Evolutionary conservation across 2,797 vertebrate species (phyloP), one percentile per base, ranked within the genome.

Genomic region (Bufotes viridis): DNA sequence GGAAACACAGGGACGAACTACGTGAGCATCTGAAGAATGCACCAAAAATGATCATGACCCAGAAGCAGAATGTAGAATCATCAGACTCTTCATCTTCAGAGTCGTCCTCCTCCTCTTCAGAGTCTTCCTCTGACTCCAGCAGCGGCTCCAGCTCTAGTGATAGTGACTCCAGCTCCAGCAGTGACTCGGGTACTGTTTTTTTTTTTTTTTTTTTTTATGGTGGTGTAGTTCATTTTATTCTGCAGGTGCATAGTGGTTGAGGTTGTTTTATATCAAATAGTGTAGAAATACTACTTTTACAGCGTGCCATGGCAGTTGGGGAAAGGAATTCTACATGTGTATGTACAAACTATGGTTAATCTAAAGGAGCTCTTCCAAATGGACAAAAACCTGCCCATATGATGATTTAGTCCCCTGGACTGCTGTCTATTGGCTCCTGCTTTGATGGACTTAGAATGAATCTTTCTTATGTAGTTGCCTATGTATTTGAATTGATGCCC

Each of bases 21-120:
- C 96, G 98, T 70, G 98, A 99, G 81, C 98, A 99, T 92, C 93
- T 99, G 91, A 99, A 99, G 94, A 99, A 99, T 10, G 98, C 97
- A 57, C 98, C 98, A 0, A 99, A 99, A 92, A 97, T 99, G 90
- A 97, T 99, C 90, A 97, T 98, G 97, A 97, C 98, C 2, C 98
- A 99, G 94, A 98, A 96, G 61, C 97, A 98, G 92, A 96, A 98
- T 29, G 95, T 97, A 2, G 98, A 99, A 69, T 98, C 97, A 0
- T 97, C 96, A 0, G 97, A 97, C 92, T 95, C 95, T 0, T 94
- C 95, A 51, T 96, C 96, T 0, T 93, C 91, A 0, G 95, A 95
- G 14, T 67, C 78, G 0, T 96, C 95, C 2, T 78, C 1, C 14
- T 97, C 97, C 0, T 94, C 91, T 18, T 89, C 88, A 11, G 85